Conservation (phyloP, 2,113 vertebrate genomes). For the Columba janthina region DNA sequence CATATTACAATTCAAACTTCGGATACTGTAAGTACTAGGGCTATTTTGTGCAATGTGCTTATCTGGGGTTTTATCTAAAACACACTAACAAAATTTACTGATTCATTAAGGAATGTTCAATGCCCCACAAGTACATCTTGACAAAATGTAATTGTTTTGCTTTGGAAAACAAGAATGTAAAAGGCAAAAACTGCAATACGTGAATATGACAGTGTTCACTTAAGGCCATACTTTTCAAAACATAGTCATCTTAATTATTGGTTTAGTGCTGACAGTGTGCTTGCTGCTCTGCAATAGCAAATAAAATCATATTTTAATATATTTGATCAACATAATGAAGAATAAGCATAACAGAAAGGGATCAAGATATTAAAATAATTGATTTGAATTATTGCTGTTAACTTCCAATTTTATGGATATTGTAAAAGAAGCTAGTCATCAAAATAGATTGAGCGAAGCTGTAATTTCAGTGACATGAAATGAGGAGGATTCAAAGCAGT, state of each 20-base stretch:
- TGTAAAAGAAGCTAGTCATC: neutral
- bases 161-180: neutral
- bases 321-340: neutral
- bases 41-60: neutral
- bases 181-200: neutral
- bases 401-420: neutral
- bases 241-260: neutral
- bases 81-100: neutral
- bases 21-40: neutral
- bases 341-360: neutral
- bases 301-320: neutral
- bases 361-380: neutral
- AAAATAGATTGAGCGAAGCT: neutral
- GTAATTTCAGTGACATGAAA: neutral
- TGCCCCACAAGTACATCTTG: neutral
- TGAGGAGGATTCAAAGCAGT: neutral
- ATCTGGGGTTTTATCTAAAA: neutral
- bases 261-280: neutral
- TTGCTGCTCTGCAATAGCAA: neutral
- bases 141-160: neutral
- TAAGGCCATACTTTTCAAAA: neutral
- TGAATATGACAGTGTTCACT: neutral
- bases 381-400: neutral
- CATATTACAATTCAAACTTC: neutral
- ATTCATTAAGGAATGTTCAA: neutral